phyloP scores from a whole-genome alignment of 2,113 vertebrate species.

The Hippoglossus stenolepis region DNA sequence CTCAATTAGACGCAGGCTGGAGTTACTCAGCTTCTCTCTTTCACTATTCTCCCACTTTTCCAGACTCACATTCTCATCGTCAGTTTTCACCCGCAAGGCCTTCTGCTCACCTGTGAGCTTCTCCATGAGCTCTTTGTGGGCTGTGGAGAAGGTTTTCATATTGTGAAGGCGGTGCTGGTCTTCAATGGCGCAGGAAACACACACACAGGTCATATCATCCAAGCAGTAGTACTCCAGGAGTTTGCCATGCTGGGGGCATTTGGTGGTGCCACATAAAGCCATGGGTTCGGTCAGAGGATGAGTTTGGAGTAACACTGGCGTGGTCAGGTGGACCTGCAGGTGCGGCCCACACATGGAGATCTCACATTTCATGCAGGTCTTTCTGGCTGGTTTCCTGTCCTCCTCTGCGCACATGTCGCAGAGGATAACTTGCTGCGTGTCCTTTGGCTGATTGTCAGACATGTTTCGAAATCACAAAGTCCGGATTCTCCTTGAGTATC shows the following conservation, averaged over 20 bases:
- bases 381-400: slow-evolving; percentile 59
- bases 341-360: slow-evolving; percentile 81
- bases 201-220: slow-evolving; percentile 63
- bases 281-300: slow-evolving; percentile 77
- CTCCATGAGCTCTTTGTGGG: slow-evolving; percentile 66
- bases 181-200: slow-evolving; percentile 64
- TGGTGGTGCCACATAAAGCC: slow-evolving; percentile 38
- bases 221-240: slow-evolving; percentile 80
- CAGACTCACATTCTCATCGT: slow-evolving; percentile 35
- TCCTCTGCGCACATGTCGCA: slow-evolving; percentile 77
- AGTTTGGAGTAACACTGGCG: slow-evolving; percentile 68
- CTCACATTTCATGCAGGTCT: slow-evolving; percentile 82
- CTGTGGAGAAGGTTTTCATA: slow-evolving; percentile 73
- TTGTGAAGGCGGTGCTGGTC: slow-evolving; percentile 74
- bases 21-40: slow-evolving; percentile 36
- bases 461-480: slow-evolving; percentile 23
- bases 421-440: slow-evolving; percentile 6
- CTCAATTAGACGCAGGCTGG: slow-evolving; percentile 57
- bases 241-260: slow-evolving; percentile 73
- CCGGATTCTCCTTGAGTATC: background rate
- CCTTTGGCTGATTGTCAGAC: slow-evolving; percentile 27
- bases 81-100: slow-evolving; percentile 27
- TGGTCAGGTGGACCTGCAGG: slow-evolving; percentile 74
- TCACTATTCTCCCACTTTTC: slow-evolving; percentile 64
- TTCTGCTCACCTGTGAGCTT: slow-evolving; percentile 57